Base-by-base conservation (phyloP, 2,888 invertebrate species). In the Mylabris sibirica region DNA sequence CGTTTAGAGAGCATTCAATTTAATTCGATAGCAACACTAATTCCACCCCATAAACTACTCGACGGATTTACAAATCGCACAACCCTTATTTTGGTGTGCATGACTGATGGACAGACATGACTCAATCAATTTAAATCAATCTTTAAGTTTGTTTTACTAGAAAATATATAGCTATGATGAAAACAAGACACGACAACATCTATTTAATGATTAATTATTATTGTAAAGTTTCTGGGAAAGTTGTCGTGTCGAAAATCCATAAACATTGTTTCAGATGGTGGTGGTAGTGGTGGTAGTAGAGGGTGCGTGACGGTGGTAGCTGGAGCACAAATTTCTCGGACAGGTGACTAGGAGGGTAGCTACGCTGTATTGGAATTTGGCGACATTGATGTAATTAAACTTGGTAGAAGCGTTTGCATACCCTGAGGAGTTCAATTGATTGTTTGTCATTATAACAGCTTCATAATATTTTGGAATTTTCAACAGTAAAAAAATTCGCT, bases 371-470 rank as follows among this genome's bases (percentile, higher is more conserved):
- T 66, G 79, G 78, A 79, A 78, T 79, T 78, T 75, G 68, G 75
- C 75, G 78, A 78, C 78, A 77, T 74, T 76, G 75, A 71, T 69
- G 75, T 78, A 79, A 79, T 79, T 79, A 79, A 79, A 79, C 75
- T 78, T 76, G 70, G 73, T 72, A n/a, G n/a, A n/a, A n/a, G n/a
- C n/a, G n/a, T n/a, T n/a, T 30, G 2, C 4, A 30, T 30, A 30
- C 30, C 30, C 3, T 8, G 5, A 30, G 4, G 30, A n/a, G n/a
- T n/a, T n/a, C n/a, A n/a, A 30, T 30, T 30, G 30, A 30, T 30
- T 30, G n/a, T n/a, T n/a, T n/a, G n/a, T n/a, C n/a, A n/a, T n/a
- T n/a, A n/a, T n/a, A n/a, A n/a, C n/a, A n/a, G n/a, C 35, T 41
- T 41, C 3, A n/a, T 14, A 41, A 41, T 41, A 41, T 14, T 14